A percentile compares a stretch with the other conserved stretches of the same genome.
These are phyloP conservation scores for Felis chaus DNA, from an alignment of 2,113 vertebrate genomes.

Conservation along the genomic window DNA sequence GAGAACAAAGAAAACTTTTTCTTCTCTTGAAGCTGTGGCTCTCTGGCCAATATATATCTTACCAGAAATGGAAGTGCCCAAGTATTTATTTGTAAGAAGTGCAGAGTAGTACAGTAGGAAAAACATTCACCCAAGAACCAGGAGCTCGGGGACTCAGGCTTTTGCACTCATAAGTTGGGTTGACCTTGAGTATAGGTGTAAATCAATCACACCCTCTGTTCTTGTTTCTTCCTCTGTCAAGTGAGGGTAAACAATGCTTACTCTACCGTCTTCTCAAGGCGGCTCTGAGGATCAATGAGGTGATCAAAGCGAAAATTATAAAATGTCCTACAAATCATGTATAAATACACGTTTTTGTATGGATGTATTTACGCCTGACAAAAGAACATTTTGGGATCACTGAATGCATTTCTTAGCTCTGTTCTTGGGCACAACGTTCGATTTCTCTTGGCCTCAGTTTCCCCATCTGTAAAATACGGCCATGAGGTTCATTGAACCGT, in stretches of 20 bases:
- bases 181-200: neutral
- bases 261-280: neutral
- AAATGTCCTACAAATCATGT: neutral
- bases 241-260: neutral
- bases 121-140: neutral
- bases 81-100: neutral
- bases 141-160: neutral
- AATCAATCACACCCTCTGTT: neutral
- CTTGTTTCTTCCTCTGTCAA: neutral
- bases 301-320: neutral
- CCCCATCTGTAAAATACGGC: neutral
- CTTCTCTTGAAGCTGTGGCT: neutral
- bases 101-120: neutral
- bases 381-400: neutral
- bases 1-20: neutral
- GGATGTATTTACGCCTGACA: neutral
- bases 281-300: neutral
- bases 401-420: slow-evolving; percentile 2
- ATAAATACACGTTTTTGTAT: neutral
- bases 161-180: neutral
- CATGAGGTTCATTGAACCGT: neutral
- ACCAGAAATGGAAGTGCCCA: neutral
- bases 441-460: neutral
- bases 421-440: neutral
- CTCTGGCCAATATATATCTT: neutral